phyloP scores from a whole-genome alignment of 2,888 invertebrate species.

The Cryptops parisi region DNA sequence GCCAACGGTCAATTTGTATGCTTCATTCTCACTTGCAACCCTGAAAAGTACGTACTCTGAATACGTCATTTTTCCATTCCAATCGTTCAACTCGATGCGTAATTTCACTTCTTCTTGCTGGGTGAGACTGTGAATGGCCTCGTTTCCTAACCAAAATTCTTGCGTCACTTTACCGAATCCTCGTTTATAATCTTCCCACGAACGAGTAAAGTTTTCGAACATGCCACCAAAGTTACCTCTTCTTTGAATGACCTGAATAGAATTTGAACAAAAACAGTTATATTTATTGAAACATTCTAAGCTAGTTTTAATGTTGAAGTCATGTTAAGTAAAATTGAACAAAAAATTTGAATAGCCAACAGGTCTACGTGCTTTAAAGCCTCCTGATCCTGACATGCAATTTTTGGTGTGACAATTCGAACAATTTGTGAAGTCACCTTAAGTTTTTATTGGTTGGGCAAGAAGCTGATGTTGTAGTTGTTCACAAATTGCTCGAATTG shows the following conservation, averaged over 20 bases:
- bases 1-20: slow-evolving; percentile 2
- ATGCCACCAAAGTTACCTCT: slow-evolving; percentile 17
- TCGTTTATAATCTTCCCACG: slow-evolving; percentile 17
- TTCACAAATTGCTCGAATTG: too few relatives aligned
- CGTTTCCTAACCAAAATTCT: slow-evolving; percentile 19
- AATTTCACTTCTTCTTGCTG: slow-evolving; percentile 33
- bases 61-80: slow-evolving; percentile 35
- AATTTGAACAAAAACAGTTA: not conserved
- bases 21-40: slow-evolving; percentile 5
- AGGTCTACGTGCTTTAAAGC: too few relatives aligned
- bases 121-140: slow-evolving; percentile 25
- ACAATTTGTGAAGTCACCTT: too few relatives aligned
- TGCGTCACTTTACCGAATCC: slow-evolving; percentile 19
- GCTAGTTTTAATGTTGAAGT: too few relatives aligned
- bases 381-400: too few relatives aligned
- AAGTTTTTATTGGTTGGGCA: too few relatives aligned
- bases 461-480: too few relatives aligned
- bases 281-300: too few relatives aligned
- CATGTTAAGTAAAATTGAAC: too few relatives aligned
- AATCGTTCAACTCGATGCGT: slow-evolving; percentile 40
- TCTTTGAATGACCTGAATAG: slow-evolving; percentile 18
- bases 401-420: too few relatives aligned
- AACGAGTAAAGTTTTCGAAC: slow-evolving; percentile 16
- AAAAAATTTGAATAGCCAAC: too few relatives aligned
- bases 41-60: slow-evolving; percentile 37